phyloP scores from a whole-genome alignment of 2,888 invertebrate genomes.

The Congeria kusceri region DNA sequence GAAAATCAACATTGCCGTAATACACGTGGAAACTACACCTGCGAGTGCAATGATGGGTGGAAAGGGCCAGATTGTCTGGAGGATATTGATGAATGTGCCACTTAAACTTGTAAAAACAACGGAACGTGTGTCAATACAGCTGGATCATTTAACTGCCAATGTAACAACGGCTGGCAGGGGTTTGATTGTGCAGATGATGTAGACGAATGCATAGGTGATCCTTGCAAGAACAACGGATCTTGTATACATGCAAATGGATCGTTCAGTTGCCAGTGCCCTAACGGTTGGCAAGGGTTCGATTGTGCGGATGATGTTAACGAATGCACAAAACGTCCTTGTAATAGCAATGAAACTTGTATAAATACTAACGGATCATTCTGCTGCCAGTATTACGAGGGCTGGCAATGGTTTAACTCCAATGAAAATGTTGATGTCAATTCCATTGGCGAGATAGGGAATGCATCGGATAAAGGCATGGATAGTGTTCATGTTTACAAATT shows the following conservation, averaged over 20 bases:
- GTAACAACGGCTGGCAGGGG: slow-evolving; percentile 12
- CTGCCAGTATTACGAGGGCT: too few species aligned
- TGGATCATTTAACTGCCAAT: slow-evolving; percentile 9
- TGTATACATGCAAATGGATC: not conserved
- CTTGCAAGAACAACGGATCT: too few species aligned
- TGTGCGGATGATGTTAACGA: slow-evolving; percentile 6
- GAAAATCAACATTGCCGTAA: slow-evolving; percentile 4
- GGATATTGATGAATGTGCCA: slow-evolving; percentile 5
- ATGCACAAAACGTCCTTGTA: not conserved
- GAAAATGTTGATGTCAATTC: too few species aligned
- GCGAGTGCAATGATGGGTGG: slow-evolving; percentile 9
- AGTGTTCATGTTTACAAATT: too few species aligned
- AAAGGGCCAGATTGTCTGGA: not conserved
- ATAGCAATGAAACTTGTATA: not conserved
- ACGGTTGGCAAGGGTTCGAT: slow-evolving; percentile 1
- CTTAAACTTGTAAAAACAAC: too few species aligned
- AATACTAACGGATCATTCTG: not conserved
- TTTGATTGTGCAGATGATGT: slow-evolving; percentile 9
- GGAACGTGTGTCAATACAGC: slow-evolving; percentile 1
- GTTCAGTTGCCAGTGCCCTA: not conserved
- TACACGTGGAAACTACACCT: slow-evolving; percentile 9
- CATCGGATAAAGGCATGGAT: too few species aligned
- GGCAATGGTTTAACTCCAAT: too few species aligned
- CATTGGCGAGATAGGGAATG: too few species aligned
- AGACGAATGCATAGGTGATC: slow-evolving; percentile 9